A percentile compares a stretch with the other conserved stretches of the same genome.
Evolutionary conservation across 2,113 vertebrate genomes (phyloP).

Genomic region (Ciconia maguari): DNA sequence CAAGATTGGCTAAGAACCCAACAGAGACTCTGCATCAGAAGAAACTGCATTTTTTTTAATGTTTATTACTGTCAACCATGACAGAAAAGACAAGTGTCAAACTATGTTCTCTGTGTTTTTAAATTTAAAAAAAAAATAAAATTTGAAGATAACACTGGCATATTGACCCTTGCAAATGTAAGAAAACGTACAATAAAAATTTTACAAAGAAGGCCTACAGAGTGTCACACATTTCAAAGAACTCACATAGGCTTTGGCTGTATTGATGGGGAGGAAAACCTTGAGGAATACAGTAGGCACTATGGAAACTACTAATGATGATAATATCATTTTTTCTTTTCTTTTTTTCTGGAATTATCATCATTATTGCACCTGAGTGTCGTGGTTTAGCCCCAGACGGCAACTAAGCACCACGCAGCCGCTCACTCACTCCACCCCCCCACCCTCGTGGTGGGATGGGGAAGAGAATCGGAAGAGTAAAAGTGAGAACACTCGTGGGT

Average conservation of each 20-base stretch:
- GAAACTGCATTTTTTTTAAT: not conserved
- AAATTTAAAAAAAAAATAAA: not conserved
- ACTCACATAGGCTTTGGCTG: not conserved
- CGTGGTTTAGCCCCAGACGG: no score
- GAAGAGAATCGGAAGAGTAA: no score
- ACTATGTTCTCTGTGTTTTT: not conserved
- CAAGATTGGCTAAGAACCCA: not conserved
- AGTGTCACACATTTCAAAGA: not conserved
- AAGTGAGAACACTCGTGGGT: no score
- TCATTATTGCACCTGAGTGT: not conserved
- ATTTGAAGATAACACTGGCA: not conserved
- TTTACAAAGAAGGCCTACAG: not conserved
- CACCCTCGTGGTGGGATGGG: no score
- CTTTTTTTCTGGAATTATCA: not conserved
- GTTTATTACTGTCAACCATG: not conserved
- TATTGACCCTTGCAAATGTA: not conserved
- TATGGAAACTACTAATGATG: not conserved
- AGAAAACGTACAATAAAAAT: not conserved
- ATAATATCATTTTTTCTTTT: not conserved
- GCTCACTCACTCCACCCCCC: no score
- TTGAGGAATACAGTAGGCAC: not conserved
- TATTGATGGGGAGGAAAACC: not conserved
- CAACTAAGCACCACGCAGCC: no score
- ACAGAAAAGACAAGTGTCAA: not conserved
- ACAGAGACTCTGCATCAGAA: not conserved